A percentile compares a stretch with the other conserved stretches of the same genome.
Conservation (phyloP, 2,113 vertebrate genomes). For the Macrotus californicus region DNA sequence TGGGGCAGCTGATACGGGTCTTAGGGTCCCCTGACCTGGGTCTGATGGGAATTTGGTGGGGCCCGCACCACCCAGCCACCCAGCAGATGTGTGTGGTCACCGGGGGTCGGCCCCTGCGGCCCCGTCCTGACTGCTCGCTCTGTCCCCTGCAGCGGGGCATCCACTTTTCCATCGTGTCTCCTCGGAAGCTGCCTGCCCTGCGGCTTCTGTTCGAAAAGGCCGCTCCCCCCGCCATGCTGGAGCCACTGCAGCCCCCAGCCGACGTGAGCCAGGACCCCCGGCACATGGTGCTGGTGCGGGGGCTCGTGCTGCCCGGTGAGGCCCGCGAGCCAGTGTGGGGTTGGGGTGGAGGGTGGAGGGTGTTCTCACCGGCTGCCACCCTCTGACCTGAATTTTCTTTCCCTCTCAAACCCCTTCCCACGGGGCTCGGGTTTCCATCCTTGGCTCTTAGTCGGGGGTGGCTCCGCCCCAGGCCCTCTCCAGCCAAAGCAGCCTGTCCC, state of each 20-base stretch:
- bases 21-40: not conserved
- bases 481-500: conserved; percentile 84
- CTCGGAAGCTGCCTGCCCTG: conserved; percentile 89
- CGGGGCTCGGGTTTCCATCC: accelerated
- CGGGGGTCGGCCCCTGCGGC: accelerated
- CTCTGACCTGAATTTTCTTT: not conserved
- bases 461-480: conserved; percentile 70
- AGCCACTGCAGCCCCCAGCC: conserved; percentile 77
- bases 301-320: conserved; percentile 89
- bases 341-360: too few relatives aligned
- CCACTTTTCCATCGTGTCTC: conserved; percentile 91
- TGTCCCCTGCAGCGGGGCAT: conserved; percentile 83
- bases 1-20: not conserved
- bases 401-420: not conserved
- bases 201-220: conserved; percentile 88
- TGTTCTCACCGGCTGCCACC: accelerated
- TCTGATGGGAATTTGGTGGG: not conserved
- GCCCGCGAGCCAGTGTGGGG: accelerated
- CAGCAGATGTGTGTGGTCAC: not conserved
- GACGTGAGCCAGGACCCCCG: conserved; percentile 92
- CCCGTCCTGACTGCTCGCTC: accelerated
- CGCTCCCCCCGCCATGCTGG: conserved; percentile 80
- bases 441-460: conserved; percentile 77
- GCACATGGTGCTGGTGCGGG: conserved; percentile 92
- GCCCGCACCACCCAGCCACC: accelerated